Percentiles rank a stretch among this genome's conserved stretches.
Conservation (phyloP, 1,140 invertebrate genomes). For the Drosophila willistoni region DNA sequence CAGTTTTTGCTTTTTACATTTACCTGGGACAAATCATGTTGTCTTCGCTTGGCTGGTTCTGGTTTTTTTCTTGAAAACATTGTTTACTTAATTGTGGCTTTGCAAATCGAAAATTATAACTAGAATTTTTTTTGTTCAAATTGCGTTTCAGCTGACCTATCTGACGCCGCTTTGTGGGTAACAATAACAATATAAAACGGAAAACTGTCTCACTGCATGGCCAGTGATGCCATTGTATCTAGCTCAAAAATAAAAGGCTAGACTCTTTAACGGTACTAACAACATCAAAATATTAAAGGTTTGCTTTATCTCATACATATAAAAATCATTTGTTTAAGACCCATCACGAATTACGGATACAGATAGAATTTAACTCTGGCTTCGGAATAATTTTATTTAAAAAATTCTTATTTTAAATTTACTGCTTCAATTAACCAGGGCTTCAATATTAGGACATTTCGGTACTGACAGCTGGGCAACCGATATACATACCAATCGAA, state of each 20-base stretch:
- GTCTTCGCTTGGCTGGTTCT: slow-evolving; percentile 82
- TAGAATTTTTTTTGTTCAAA: slow-evolving; percentile 27
- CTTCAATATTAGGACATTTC: not conserved
- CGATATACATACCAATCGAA: slow-evolving; percentile 8
- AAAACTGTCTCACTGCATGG: slow-evolving; percentile 12
- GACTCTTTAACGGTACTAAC: not conserved
- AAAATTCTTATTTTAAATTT: too few species aligned
- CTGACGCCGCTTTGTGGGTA: not conserved
- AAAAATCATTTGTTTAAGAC: too few species aligned
- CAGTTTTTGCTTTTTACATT: slow-evolving; percentile 18
- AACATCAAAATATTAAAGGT: too few species aligned
- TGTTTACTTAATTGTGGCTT: slow-evolving; percentile 8
- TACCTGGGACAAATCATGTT: slow-evolving; percentile 80
- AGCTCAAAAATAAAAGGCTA: slow-evolving; percentile 6
- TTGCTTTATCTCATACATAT: too few species aligned
- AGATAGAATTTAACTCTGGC: too few species aligned
- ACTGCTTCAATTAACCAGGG: not conserved
- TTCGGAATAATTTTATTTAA: too few species aligned
- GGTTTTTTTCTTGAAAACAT: slow-evolving; percentile 85
- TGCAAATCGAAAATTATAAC: not conserved
- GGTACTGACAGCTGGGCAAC: slow-evolving; percentile 1
- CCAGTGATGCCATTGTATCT: not conserved
- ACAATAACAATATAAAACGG: slow-evolving; percentile 40
- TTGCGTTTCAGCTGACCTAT: slow-evolving; percentile 45
- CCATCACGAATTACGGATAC: too few species aligned